Conservation (phyloP, 1,140 invertebrate species). For the Zaprionus davidi region DNA sequence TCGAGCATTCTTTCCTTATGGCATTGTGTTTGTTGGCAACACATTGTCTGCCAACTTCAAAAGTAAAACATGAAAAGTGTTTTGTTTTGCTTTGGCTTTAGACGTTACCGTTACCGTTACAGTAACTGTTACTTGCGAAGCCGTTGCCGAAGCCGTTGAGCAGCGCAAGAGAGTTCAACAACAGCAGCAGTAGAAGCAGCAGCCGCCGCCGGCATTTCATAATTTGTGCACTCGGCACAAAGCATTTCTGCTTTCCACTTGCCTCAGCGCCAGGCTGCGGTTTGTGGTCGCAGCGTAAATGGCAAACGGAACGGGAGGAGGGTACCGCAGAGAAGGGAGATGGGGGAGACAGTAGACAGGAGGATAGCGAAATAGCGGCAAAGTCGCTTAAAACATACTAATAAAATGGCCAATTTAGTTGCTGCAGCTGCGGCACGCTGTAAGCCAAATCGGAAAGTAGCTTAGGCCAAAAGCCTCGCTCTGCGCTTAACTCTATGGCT, state of each 20-base stretch:
- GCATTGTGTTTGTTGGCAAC: conserved; percentile 30
- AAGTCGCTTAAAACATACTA: conserved; percentile 56
- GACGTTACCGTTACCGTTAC: conserved; percentile 25
- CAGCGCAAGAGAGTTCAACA: conserved; percentile 29
- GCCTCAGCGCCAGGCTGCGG: conserved; percentile 45
- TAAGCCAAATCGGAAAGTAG: conserved; percentile 67
- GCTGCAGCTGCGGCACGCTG: conserved; percentile 59
- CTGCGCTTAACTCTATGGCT: conserved; percentile 1
- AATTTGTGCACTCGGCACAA: conserved; percentile 52
- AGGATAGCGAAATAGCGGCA: neutral
- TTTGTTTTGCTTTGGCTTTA: conserved; percentile 39
- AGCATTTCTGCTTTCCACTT: conserved; percentile 42
- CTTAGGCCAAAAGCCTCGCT: conserved; percentile 38
- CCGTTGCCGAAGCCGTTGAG: neutral
- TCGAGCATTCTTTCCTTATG: neutral
- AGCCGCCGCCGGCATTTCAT: conserved; percentile 65
- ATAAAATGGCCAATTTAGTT: conserved; percentile 68
- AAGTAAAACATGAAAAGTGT: conserved; percentile 47
- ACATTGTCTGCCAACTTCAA: conserved; percentile 50
- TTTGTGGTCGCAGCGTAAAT: conserved; percentile 45
- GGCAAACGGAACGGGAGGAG: neutral
- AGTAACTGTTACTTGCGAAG: conserved; percentile 33
- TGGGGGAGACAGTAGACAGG: neutral
- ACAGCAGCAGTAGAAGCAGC: conserved; percentile 59
- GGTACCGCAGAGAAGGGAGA: neutral